Evolutionary conservation across 2,888 invertebrate genomes (phyloP), one percentile per base, ranked within the genome.

Genomic region (Caenorhabditis panamensis): DNA sequence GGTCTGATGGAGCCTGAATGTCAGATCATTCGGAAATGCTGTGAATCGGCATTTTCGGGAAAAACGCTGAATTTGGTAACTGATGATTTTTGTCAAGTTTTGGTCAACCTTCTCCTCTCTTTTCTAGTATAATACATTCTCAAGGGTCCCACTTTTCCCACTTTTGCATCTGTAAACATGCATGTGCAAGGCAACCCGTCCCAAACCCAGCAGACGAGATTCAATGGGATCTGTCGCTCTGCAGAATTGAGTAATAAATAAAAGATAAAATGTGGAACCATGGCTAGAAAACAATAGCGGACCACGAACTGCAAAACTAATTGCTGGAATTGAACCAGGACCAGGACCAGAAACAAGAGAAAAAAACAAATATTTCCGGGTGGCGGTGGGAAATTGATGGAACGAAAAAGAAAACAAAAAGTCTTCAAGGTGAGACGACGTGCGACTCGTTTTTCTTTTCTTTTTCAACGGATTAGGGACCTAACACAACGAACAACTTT

Each of bases 181-280:
- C 9, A 9, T 31, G 31, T n/a, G n/a, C n/a, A n/a, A n/a, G n/a
- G n/a, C n/a, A n/a, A n/a, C n/a, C n/a, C n/a, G n/a, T n/a, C n/a
- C n/a, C n/a, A n/a, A n/a, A n/a, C n/a, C n/a, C 37, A 37, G 6
- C n/a, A 56, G 56, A 58, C 59, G 16, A 13, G 20, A 18, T 59
- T 31, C 36, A 22, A 24, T 20, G 20, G 9, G 16, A 41, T 41
- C 24, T 8, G 24, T n/a, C 59, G 37, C 18, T 28, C 8, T 47
- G 44, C 47, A 61, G 41, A 47, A 44, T 47, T 26, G 47, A 36
- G 31, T 22, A 36, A 64, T 51, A 31, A 53, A 51, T 49, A 53
- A 53, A 64, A 51, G 63, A 64, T 51, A 64, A 51, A 64, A 64
- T 51, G 36, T 64, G 22, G 13, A 44, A n/a, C n/a, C 22, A 26